Base-by-base conservation (phyloP, 2,888 invertebrate genomes). In the Cephus rjabovi region DNA sequence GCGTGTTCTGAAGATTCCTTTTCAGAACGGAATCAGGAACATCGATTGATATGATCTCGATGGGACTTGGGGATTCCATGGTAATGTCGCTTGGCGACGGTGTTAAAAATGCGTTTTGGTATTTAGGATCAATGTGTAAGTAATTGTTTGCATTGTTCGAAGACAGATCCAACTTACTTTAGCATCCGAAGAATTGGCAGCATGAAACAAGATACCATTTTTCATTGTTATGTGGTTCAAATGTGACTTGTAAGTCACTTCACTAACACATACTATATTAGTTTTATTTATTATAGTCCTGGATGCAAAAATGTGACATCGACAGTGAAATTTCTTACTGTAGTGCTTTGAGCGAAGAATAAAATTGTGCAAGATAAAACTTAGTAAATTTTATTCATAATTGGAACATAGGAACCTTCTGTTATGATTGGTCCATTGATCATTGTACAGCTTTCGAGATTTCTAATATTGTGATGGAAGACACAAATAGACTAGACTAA, bases 31-130 rank as follows among this genome's bases (percentile, higher is more conserved):
- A 81, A 73, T 89, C 88, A 76, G 87, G 84, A 76, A 88, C 84
- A 77, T 89, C 88, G 80, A 88, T 87, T 70, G 86, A 85, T 77
- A 87, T 86, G 74, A 88, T 85, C 82, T 89, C 89, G 78, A 90
- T 88, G 34, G 93, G 93, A 84, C 92, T 93, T 79, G 93, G 92
- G 77, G 93, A 92, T 81, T 92, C 92, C 93, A 93, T 93, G 75
- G 91, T 91, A 56, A 93, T 89, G 87, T 93, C 93, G 86, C 93
- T 93, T 75, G 94, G 93, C 76, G 93, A 94, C 74, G 93, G 93
- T 79, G 93, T 94, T 83, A 93, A 89, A 83, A 92, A 92, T 79
- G 89, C 89, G 83, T 83, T 88, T 79, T 88, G 85, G 81, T 89
- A 90, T 85, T 88, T 88, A 81, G 86, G 81, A 80, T 86, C 86